These are phyloP conservation scores for Crotalus horridus DNA, from an alignment of 2,113 vertebrate species.

Conservation along the genomic window DNA sequence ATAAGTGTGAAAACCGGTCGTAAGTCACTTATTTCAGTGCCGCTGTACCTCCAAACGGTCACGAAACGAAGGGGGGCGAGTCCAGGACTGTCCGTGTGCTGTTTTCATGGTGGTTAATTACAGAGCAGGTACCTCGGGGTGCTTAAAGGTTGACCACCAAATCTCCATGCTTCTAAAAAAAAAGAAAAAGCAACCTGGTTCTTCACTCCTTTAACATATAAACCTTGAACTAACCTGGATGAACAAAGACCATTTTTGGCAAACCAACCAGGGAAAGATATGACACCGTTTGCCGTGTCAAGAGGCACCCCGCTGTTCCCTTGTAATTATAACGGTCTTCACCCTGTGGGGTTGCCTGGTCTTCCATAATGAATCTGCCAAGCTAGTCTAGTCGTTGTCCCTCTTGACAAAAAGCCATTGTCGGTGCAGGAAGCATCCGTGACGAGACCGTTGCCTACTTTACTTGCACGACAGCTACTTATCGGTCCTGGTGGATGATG, in stretches of 20 bases:
- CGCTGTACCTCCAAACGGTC: no score
- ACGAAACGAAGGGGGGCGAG: no score
- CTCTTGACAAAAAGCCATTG: conserved; percentile 71
- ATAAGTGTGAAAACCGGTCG: no score
- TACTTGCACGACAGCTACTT: conserved; percentile 54
- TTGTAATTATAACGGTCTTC: conserved; percentile 91
- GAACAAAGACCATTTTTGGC: conserved; percentile 51
- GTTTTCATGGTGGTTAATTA: neutral
- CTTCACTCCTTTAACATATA: conserved; percentile 29
- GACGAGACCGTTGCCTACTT: conserved; percentile 31
- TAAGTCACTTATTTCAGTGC: no score
- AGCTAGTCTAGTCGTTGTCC: conserved; percentile 61
- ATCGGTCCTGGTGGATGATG: conserved; percentile 44
- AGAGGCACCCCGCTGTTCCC: conserved; percentile 88
- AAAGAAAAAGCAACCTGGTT: neutral
- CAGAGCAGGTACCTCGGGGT: neutral
- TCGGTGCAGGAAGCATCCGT: conserved; percentile 65
- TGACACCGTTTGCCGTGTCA: conserved; percentile 91
- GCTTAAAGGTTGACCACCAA: fast-evolving
- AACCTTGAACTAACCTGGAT: neutral
- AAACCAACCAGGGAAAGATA: conserved; percentile 88
- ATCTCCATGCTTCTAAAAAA: neutral
- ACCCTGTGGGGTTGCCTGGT: conserved; percentile 72
- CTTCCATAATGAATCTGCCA: conserved; percentile 77
- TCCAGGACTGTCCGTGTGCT: no score